These are phyloP conservation scores for Camponotus floridanus DNA, from an alignment of 1,140 invertebrate species.

Conservation along the genomic window DNA sequence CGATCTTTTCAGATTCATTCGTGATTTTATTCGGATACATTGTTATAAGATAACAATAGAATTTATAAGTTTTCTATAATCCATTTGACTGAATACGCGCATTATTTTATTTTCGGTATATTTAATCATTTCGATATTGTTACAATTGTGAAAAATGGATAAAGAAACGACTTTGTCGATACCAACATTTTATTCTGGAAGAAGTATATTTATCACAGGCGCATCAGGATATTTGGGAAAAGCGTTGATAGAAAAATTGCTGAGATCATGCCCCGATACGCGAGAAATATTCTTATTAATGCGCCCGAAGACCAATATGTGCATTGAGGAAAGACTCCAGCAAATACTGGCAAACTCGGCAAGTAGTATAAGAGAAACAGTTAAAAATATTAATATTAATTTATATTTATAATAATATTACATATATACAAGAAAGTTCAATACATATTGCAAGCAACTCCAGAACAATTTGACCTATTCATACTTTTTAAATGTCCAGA, in stretches of 20 bases:
- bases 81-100: too few relatives aligned
- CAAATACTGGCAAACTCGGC: constrained; percentile 85
- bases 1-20: too few relatives aligned
- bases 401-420: background rate
- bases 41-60: too few relatives aligned
- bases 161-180: background rate
- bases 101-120: too few relatives aligned
- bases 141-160: background rate
- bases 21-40: too few relatives aligned
- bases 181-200: constrained; percentile 87
- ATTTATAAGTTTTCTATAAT: too few relatives aligned
- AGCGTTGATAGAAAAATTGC: constrained; percentile 92
- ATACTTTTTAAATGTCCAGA: too few relatives aligned
- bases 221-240: constrained; percentile 91
- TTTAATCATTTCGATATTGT: too few relatives aligned
- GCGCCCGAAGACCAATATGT: constrained; percentile 89
- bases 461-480: too few relatives aligned
- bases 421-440: background rate
- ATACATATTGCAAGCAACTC: too few relatives aligned
- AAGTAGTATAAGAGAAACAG: background rate
- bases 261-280: constrained; percentile 90
- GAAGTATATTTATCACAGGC: constrained; percentile 87
- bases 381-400: too few relatives aligned
- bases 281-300: constrained; percentile 91
- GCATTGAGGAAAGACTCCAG: constrained; percentile 88